Conservation (phyloP, 2,797 vertebrate genomes). For the Mus minutoides region DNA sequence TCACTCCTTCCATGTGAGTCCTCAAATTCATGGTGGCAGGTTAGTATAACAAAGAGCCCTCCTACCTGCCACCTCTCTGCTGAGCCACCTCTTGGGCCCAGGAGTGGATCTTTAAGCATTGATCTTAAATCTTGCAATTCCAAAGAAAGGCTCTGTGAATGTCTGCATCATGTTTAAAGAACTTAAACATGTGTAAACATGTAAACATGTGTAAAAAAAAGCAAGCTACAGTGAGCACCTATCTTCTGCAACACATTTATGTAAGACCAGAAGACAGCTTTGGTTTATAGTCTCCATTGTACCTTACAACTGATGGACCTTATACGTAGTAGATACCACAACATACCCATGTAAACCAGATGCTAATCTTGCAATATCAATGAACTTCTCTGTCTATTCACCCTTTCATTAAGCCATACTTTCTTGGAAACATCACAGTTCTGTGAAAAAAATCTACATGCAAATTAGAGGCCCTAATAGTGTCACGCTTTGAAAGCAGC, state of each 20-base stretch:
- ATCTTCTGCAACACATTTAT: neutral
- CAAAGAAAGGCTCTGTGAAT: neutral
- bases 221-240: neutral
- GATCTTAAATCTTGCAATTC: neutral
- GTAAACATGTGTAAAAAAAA: too few species aligned
- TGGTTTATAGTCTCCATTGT: neutral
- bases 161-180: neutral
- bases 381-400: neutral
- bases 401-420: neutral
- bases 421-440: conserved; percentile 53
- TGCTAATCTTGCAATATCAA: too few species aligned
- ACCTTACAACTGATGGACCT: neutral
- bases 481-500: conserved; percentile 63
- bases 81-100: neutral
- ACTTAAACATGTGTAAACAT: too few species aligned
- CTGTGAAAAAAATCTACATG: conserved; percentile 43
- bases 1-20: neutral
- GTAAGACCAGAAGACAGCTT: neutral
- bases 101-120: neutral
- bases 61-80: neutral
- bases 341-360: neutral
- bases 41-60: neutral
- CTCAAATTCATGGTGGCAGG: neutral
- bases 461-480: conserved; percentile 61
- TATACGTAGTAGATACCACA: neutral